phyloP scores from a whole-genome alignment of 2,797 vertebrate genomes.

The Hypotaenidia okinawae region DNA sequence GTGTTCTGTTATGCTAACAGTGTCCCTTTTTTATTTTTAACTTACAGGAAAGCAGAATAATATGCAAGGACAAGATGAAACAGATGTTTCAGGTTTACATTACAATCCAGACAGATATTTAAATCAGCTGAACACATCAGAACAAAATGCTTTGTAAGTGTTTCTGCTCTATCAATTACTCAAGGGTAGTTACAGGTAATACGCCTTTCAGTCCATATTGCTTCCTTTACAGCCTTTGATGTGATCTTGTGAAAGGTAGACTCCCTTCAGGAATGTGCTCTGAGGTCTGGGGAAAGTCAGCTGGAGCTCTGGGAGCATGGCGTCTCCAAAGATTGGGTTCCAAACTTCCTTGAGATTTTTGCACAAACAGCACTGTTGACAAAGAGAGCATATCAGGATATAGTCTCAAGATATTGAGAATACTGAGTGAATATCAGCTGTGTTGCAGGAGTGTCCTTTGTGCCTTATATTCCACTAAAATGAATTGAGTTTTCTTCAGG shows the following conservation, averaged over 20 bases:
- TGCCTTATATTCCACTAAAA: not conserved
- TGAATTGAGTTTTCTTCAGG: not conserved
- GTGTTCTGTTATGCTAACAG: not conserved
- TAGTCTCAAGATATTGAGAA: not conserved
- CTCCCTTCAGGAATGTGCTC: not conserved
- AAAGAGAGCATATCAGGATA: not conserved
- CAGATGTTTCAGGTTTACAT: conserved; percentile 5
- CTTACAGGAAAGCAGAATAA: conserved; percentile 12
- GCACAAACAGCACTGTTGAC: not conserved
- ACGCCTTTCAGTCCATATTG: not conserved
- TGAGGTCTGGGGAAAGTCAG: not conserved
- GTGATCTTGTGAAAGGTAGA: not conserved
- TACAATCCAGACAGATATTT: conserved; percentile 18
- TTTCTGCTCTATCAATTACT: not conserved
- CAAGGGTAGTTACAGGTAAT: not conserved
- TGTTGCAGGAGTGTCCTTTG: not conserved
- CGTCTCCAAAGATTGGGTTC: not conserved
- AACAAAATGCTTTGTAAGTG: conserved; percentile 11
- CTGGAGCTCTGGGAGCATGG: not conserved
- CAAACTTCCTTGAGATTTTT: not conserved
- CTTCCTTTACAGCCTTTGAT: conserved; percentile 27
- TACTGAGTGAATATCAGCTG: not conserved
- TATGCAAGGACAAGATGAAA: conserved; percentile 15
- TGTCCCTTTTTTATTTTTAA: conserved; percentile 15
- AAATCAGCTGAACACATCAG: conserved; percentile 33